Evolutionary conservation across 2,888 invertebrate genomes (phyloP), one percentile per base, ranked within the genome.

Genomic region (Scaptomyza tumidula): DNA sequence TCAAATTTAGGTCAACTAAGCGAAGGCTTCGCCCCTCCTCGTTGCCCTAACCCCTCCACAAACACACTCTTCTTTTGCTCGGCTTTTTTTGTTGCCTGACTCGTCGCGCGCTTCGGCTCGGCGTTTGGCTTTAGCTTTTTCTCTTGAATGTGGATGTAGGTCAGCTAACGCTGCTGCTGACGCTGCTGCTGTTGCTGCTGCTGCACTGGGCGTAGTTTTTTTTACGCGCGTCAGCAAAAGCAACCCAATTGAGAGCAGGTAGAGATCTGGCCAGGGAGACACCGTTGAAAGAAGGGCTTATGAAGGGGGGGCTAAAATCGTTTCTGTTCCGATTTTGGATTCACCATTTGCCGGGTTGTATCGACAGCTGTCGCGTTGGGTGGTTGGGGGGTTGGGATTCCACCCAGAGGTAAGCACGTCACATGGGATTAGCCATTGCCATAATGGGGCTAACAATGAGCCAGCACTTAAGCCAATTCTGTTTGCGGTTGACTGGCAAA

Each of bases 141-240:
- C 52, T 58, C 69, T 62, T 69, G 59, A 49, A 59, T 79, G 71
- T 75, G 65, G 85, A 82, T 82, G 85, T 87, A 82, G 82, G 82
- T 82, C 82, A 82, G 24, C 61, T 59, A 50, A 43, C 46, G 37
- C 45, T 31, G 41, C 31, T 58, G 29, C 29, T 29, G 29, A 6
- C 7, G 67, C 39, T 37, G 6, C 37, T 37, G 37, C 37, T 37
- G 37, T 5, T 14, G 37, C 37, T 39, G n/a, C 14, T 64, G 76
- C 54, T 84, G 68, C 74, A 71, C 53, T 74, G 88, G 81, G 87
- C 81, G 87, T 80, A 75, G 78, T 73, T 84, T 75, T 84, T 75
- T 86, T 77, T 78, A 86, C 87, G 87, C 83, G 88, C 83, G 83
- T 83, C 83, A 83, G 83, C 83, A 82, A 79, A 76, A 81, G 55